A percentile compares a stretch with the other conserved stretches of the same genome.
Evolutionary conservation across 1,140 invertebrate species (phyloP).

Genomic region (Goniozus legneri): DNA sequence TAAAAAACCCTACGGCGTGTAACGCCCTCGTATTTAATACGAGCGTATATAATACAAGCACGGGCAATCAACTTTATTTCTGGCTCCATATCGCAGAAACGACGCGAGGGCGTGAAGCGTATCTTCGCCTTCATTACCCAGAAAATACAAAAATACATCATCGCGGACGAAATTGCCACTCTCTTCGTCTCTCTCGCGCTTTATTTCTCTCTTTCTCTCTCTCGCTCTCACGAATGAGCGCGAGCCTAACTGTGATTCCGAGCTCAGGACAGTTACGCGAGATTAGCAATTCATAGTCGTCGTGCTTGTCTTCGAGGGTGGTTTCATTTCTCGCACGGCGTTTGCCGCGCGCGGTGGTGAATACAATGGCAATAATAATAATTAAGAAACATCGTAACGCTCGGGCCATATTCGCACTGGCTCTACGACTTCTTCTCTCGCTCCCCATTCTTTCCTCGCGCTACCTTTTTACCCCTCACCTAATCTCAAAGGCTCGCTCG

Average conservation of each 20-base stretch:
- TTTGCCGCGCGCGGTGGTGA: slow-evolving; percentile 35
- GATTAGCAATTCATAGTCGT: slow-evolving; percentile 52
- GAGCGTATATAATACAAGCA: too few relatives aligned
- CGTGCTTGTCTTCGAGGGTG: slow-evolving; percentile 41
- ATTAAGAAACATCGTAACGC: slow-evolving; percentile 55
- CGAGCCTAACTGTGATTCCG: slow-evolving; percentile 15
- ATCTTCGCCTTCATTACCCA: slow-evolving; percentile 24
- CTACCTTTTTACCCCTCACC: slow-evolving; percentile 26
- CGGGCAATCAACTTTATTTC: slow-evolving; percentile 21
- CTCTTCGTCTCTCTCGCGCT: slow-evolving; percentile 9
- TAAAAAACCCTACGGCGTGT: too few relatives aligned
- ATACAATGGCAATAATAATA: slow-evolving; percentile 52
- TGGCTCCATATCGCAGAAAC: slow-evolving; percentile 13
- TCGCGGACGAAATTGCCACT: slow-evolving; percentile 19
- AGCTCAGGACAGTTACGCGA: slow-evolving; percentile 37
- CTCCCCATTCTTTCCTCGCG: not conserved
- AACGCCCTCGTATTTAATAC: too few relatives aligned
- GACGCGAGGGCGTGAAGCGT: slow-evolving; percentile 8
- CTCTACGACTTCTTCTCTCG: not conserved
- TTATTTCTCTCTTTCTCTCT: slow-evolving; percentile 1
- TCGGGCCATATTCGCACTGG: slow-evolving; percentile 36
- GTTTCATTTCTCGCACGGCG: slow-evolving; percentile 31
- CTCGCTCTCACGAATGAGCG: slow-evolving; percentile 6
- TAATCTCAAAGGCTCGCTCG: slow-evolving; percentile 48
- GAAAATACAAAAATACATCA: slow-evolving; percentile 30